A percentile compares a stretch with the other conserved stretches of the same genome.
Conservation (phyloP, 1,140 invertebrate genomes). For the Atta cephalotes region DNA sequence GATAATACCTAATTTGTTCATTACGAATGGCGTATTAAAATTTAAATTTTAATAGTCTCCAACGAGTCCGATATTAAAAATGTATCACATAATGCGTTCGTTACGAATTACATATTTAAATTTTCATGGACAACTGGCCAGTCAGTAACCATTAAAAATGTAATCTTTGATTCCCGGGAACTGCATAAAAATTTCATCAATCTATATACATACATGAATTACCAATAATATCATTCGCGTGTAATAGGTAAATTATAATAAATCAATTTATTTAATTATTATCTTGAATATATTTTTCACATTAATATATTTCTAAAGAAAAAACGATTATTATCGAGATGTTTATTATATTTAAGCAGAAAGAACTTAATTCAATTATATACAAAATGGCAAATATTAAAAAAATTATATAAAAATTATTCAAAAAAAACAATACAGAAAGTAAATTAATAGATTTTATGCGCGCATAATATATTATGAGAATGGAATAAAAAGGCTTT, state of each 20-base stretch:
- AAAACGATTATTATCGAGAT: neutral
- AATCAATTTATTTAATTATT: neutral
- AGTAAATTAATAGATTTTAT: conserved; percentile 17
- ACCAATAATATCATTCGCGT: neutral
- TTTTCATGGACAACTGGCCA: conserved; percentile 55
- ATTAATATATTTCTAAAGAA: conserved; percentile 6
- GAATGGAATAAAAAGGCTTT: neutral
- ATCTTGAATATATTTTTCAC: neutral
- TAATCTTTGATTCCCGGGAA: conserved; percentile 49
- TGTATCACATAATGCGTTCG: conserved; percentile 47
- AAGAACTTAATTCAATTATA: neutral
- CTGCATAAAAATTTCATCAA: conserved; percentile 44
- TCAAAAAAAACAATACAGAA: neutral
- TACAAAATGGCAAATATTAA: neutral
- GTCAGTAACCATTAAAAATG: conserved; percentile 55
- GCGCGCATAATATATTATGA: neutral
- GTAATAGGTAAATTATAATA: conserved; percentile 34
- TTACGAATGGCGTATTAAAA: conserved; percentile 46
- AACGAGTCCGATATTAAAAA: conserved; percentile 47
- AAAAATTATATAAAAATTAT: neutral
- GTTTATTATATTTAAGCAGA: neutral
- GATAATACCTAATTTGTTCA: conserved; percentile 58
- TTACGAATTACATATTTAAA: conserved; percentile 61
- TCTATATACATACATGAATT: conserved; percentile 30
- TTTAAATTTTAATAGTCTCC: conserved; percentile 62